Base-by-base conservation (phyloP, 2,888 invertebrate genomes). In the Serripes groenlandicus region DNA sequence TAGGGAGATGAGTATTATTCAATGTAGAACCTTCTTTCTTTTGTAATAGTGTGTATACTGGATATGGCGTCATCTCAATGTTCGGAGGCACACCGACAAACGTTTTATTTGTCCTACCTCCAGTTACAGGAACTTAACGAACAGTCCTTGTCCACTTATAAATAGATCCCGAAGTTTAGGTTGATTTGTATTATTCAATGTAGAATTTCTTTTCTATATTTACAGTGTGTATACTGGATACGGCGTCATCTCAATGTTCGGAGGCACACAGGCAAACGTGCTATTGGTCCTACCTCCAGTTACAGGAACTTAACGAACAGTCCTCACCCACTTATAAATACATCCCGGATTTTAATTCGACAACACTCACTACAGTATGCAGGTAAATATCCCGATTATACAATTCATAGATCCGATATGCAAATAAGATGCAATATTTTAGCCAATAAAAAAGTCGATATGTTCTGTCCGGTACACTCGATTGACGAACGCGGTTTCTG, bases 251-350 rank as follows among this genome's bases (percentile, higher is more conserved):
- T 2, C 86, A 86, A 11, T 86, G 86, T 73, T 86, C 86, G 5
- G 83, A 86, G 34, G 62, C 83, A 5, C 86, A 86, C 56, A 69
- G 81, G 64, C 83, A 86, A 49, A 73, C 81, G 2, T 86, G 86
- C 23, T 86, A 83, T n/a, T 83, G 68, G 58, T 69, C 86, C 1
- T 83, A 83, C 58, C 37, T 83, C 21, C 83, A 82, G 37, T 66
- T 86, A 42, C 72, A 83, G 62, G 34, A 64, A 7, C 62, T 78
- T 23, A 75, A 71, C 15, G 35, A 78, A 3, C 73, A 60, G 9
- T 32, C 69, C 0, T 56, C 85, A 18, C 64, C 82, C 15, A 49
- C 75, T 3, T 70, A 72, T 4, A 66, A 60, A 26, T 78, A 78
- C 35, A 49, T 86, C 21, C 81, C 83, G 1, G 83, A 86, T 56